Conservation (phyloP, 2,113 vertebrate species). For the Typhlomys cinereus region DNA sequence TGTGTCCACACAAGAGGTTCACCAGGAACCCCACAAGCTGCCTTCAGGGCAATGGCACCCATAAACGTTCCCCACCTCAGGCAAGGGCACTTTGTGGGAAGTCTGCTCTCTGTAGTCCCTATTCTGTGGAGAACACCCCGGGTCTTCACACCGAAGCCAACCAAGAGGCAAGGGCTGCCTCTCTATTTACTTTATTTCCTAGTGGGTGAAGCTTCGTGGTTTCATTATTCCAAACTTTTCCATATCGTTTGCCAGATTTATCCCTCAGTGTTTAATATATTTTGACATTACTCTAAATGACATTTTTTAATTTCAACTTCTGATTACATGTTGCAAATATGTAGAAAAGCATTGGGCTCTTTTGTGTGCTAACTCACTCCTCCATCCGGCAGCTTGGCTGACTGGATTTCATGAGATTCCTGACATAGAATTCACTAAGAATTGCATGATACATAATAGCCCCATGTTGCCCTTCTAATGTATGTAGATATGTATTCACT, state of each 20-base stretch:
- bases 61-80: no score
- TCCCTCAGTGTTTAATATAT: not conserved
- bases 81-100: not conserved
- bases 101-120: not conserved
- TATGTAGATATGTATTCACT: fast-evolving
- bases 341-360: not conserved
- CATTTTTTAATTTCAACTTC: slow-evolving; percentile 17
- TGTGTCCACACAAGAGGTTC: not conserved
- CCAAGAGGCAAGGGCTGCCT: no score
- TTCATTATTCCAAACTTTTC: fast-evolving
- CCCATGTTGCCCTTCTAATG: not conserved
- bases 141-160: not conserved
- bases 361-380: not conserved
- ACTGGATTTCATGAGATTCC: not conserved
- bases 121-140: not conserved
- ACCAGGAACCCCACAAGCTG: not conserved
- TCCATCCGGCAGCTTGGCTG: not conserved
- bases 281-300: not conserved
- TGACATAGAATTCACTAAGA: not conserved
- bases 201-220: not conserved
- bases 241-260: not conserved
- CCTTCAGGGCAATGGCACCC: no score
- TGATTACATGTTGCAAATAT: not conserved
- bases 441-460: not conserved
- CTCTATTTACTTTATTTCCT: not conserved